Evolutionary conservation across 2,113 vertebrate species (phyloP).

Genomic region (Ascaphus truei): DNA sequence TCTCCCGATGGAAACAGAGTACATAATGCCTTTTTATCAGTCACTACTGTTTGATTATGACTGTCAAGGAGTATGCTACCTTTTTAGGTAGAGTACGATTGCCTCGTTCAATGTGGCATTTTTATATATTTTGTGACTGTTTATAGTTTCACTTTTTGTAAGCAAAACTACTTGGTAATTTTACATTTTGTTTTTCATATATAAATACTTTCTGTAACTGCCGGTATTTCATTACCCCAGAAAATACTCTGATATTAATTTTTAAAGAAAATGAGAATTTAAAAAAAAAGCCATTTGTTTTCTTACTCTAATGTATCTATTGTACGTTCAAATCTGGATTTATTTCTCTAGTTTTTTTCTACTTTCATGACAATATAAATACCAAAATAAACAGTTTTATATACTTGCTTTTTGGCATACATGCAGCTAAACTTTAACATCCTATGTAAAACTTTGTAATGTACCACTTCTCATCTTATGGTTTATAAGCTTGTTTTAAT

Average conservation of each 20-base stretch:
- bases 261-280: slow-evolving; percentile 49
- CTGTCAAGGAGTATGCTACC: slow-evolving; percentile 72
- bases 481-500: slow-evolving; percentile 56
- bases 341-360: slow-evolving; percentile 70
- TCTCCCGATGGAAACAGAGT: slow-evolving; percentile 86
- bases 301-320: slow-evolving; percentile 54
- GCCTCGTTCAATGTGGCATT: slow-evolving; percentile 99
- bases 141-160: slow-evolving; percentile 91
- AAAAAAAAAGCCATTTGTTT: slow-evolving; percentile 55
- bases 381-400: slow-evolving; percentile 63
- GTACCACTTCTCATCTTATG: slow-evolving; percentile 53
- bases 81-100: slow-evolving; percentile 85
- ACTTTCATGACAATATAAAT: slow-evolving; percentile 61
- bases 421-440: slow-evolving; percentile 41
- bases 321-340: slow-evolving; percentile 60
- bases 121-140: slow-evolving; percentile 97
- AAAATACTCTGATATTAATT: slow-evolving; percentile 62
- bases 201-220: slow-evolving; percentile 56
- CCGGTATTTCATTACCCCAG: slow-evolving; percentile 58
- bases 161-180: slow-evolving; percentile 67
- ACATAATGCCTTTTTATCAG: slow-evolving; percentile 94
- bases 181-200: slow-evolving; percentile 68
- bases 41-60: slow-evolving; percentile 86
- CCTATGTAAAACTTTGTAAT: slow-evolving; percentile 48
- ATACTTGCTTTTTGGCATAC: slow-evolving; percentile 54